Conservation (phyloP, 2,797 vertebrate genomes). For the Tauraco hartlaubi region DNA sequence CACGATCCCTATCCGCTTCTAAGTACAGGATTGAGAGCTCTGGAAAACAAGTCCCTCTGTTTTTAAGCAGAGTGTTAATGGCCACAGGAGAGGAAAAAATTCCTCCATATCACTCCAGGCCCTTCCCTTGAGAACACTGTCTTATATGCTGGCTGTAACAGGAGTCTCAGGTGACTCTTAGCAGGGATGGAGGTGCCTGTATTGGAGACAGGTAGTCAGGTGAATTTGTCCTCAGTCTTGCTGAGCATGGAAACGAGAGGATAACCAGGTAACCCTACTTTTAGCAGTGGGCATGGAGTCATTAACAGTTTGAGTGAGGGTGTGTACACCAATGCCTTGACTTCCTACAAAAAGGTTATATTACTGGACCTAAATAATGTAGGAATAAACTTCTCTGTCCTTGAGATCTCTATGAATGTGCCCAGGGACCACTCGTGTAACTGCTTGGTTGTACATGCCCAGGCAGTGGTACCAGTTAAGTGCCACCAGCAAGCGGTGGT, state of each 20-base stretch:
- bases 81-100: background rate
- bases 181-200: background rate
- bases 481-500: background rate
- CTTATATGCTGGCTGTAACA: background rate
- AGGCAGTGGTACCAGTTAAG: background rate
- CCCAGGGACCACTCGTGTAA: background rate
- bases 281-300: accelerated
- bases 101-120: background rate
- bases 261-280: background rate
- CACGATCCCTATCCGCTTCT: background rate
- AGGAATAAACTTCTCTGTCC: background rate
- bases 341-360: background rate
- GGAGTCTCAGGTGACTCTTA: background rate
- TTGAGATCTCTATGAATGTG: background rate
- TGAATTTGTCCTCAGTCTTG: background rate
- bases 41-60: background rate
- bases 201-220: background rate
- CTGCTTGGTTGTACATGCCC: background rate
- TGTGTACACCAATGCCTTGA: background rate
- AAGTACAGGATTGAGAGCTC: background rate
- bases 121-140: background rate
- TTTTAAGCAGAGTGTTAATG: background rate
- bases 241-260: background rate
- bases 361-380: background rate
- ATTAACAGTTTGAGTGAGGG: background rate